Percentiles rank a stretch among this genome's conserved stretches.
These are phyloP conservation scores for Drosophila elegans DNA, from an alignment of 1,140 invertebrate species.

Conservation along the genomic window DNA sequence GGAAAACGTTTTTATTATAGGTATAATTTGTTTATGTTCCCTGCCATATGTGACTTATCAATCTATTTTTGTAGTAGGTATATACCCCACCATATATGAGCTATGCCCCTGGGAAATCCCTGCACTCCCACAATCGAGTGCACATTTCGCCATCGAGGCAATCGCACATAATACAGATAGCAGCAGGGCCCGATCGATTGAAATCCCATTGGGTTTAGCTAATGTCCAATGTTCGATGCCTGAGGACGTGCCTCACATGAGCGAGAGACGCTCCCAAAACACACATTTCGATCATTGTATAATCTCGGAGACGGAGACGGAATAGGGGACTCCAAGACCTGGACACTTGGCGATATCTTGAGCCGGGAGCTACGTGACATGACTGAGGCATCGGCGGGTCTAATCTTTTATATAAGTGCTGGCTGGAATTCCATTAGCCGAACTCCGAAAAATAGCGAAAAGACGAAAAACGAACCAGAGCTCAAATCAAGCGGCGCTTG, in stretches of 20 bases:
- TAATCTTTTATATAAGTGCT: constrained; percentile 53
- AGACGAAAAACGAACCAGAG: constrained; percentile 29
- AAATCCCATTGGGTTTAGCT: constrained; percentile 15
- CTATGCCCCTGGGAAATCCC: neutral
- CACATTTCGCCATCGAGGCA: constrained; percentile 4
- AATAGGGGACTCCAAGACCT: constrained; percentile 5
- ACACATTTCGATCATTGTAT: constrained; percentile 55
- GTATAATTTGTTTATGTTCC: too few species aligned
- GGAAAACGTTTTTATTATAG: too few species aligned
- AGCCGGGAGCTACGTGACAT: constrained; percentile 43
- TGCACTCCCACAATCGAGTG: neutral
- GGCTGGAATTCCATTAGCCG: constrained; percentile 44
- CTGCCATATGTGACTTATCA: neutral
- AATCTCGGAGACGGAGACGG: constrained; percentile 15
- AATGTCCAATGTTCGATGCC: constrained; percentile 8
- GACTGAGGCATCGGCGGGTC: constrained; percentile 42
- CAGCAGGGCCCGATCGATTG: constrained; percentile 5
- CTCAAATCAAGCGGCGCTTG: constrained; percentile 68
- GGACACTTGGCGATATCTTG: constrained; percentile 22
- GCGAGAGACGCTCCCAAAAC: constrained; percentile 49
- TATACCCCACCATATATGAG: neutral
- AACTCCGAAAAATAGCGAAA: constrained; percentile 41
- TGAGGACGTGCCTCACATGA: constrained; percentile 48
- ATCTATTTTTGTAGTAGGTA: neutral
- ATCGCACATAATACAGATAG: constrained; percentile 1